Evolutionary conservation across 64 coral and sea anemone species (phyloP).

Genomic region (Stichodactyla helianthus): DNA sequence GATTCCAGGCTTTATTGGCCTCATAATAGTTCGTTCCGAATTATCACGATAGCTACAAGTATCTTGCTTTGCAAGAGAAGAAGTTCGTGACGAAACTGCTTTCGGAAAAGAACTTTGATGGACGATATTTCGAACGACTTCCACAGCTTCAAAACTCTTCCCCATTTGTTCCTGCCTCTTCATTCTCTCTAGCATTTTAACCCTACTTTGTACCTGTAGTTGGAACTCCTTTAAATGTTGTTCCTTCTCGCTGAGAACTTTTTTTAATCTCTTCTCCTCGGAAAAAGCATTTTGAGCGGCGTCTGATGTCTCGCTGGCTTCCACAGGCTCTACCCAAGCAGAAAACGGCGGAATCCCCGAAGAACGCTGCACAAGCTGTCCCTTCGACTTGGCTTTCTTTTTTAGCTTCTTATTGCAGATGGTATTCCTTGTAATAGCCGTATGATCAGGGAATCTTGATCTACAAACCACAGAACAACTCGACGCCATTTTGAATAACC

Average conservation of each 20-base stretch:
- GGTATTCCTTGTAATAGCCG: neutral
- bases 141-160: constrained; percentile 65
- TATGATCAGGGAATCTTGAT: neutral
- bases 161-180: constrained; percentile 66
- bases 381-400: constrained; percentile 53
- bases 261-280: constrained; percentile 62
- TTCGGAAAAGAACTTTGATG: constrained; percentile 82
- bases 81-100: neutral
- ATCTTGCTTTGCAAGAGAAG: constrained; percentile 54
- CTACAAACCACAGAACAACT: neutral
- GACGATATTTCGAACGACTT: constrained; percentile 77
- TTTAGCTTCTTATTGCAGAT: constrained; percentile 12
- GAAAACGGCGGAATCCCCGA: constrained; percentile 70
- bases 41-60: constrained; percentile 81
- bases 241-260: constrained; percentile 66
- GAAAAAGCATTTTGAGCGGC: constrained; percentile 42
- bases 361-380: constrained; percentile 64
- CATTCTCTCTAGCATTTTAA: constrained; percentile 60
- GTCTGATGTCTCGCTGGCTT: constrained; percentile 9
- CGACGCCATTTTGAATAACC: constrained; percentile 31
- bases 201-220: constrained; percentile 56
- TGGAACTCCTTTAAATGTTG: constrained; percentile 79
- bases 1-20: constrained; percentile 46
- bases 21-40: constrained; percentile 59
- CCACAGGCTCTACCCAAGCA: constrained; percentile 77